phyloP scores from a whole-genome alignment of 2,113 vertebrate species.

The Picathartes gymnocephalus region DNA sequence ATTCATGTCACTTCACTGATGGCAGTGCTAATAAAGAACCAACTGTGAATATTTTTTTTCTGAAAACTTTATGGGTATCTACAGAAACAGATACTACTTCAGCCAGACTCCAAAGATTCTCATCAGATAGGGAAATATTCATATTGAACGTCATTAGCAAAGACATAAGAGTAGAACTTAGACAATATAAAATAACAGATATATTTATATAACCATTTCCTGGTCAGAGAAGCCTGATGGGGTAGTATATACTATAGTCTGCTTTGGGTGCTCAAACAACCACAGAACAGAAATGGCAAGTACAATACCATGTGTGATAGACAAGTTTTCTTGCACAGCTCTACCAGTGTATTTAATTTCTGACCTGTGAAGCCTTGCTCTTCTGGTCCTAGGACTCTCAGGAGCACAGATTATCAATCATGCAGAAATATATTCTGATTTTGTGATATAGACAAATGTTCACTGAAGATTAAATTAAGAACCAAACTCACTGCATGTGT shows the following conservation, averaged over 20 bases:
- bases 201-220: not conserved
- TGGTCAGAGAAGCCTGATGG: not conserved
- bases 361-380: not conserved
- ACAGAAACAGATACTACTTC: not conserved
- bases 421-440: not conserved
- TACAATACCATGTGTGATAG: not conserved
- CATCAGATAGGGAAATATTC: not conserved
- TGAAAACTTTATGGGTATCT: not conserved
- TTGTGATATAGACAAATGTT: not conserved
- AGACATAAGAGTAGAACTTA: not conserved
- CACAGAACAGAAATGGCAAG: not conserved
- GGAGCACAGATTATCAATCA: not conserved
- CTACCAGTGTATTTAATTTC: not conserved
- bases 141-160: not conserved
- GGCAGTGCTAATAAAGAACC: not conserved
- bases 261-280: not conserved
- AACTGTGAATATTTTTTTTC: not conserved
- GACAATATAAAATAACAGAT: not conserved
- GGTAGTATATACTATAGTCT: not conserved
- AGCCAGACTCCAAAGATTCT: not conserved
- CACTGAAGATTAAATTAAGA: constrained; percentile 12
- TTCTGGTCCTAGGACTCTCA: not conserved
- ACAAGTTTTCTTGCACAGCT: not conserved
- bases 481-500: not conserved
- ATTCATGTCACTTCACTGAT: not conserved